Evolutionary conservation across 1,140 invertebrate genomes (phyloP).

Genomic region (Drosophila pseudoananassae): DNA sequence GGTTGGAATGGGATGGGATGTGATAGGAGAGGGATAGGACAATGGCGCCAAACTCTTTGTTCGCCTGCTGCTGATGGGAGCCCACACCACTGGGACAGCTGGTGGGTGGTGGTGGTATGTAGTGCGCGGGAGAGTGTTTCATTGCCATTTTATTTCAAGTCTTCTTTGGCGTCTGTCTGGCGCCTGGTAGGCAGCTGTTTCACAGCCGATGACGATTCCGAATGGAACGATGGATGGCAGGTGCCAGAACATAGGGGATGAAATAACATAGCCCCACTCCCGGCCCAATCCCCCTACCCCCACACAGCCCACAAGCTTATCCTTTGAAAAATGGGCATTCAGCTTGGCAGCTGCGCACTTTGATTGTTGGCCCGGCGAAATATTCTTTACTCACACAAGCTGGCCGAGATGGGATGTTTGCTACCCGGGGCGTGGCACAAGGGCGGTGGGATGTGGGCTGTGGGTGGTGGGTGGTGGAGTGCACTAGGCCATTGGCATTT

Average conservation of each 20-base stretch:
- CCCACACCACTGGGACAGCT: slow-evolving; percentile 43
- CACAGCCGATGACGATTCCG: slow-evolving; percentile 46
- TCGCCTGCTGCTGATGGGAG: slow-evolving; percentile 50
- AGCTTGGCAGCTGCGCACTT: slow-evolving; percentile 50
- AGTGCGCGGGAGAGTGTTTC: slow-evolving; percentile 54
- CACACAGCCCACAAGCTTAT: not conserved
- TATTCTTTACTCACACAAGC: slow-evolving; percentile 9
- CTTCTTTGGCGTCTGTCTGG: slow-evolving; percentile 62
- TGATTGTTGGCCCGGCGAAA: slow-evolving; percentile 53
- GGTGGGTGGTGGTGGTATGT: slow-evolving; percentile 17
- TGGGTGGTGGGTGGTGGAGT: slow-evolving; percentile 41
- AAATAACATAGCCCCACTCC: not conserved
- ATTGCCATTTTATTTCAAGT: slow-evolving; percentile 70
- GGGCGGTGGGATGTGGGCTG: slow-evolving; percentile 14
- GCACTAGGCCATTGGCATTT: slow-evolving; percentile 81
- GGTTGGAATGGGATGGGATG: slow-evolving; percentile 1
- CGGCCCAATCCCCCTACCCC: not conserved
- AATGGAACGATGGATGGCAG: slow-evolving; percentile 41
- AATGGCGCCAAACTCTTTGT: slow-evolving; percentile 62
- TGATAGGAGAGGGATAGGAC: slow-evolving; percentile 24
- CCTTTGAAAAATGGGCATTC: slow-evolving; percentile 46
- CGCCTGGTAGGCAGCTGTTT: slow-evolving; percentile 80
- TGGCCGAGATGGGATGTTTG: slow-evolving; percentile 3
- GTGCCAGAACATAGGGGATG: not conserved
- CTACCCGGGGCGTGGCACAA: slow-evolving; percentile 47